Conservation (phyloP, 2,113 vertebrate genomes). For the Alaudala cheleensis region DNA sequence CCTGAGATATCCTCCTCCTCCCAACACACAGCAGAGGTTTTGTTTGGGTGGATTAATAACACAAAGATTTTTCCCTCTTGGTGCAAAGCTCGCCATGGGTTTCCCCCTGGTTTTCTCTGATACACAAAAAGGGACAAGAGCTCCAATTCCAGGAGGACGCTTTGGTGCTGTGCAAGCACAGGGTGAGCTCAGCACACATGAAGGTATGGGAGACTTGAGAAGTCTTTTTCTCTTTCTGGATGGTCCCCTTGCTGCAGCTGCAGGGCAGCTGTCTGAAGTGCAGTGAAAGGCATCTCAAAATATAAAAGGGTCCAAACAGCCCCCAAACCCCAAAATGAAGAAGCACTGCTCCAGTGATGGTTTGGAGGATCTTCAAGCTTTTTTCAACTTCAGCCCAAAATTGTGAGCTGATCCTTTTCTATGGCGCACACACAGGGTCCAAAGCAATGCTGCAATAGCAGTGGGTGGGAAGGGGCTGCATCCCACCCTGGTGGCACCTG, state of each 20-base stretch:
- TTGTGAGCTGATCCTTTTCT: neutral
- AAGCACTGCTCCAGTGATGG: neutral
- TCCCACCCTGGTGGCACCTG: conserved; percentile 15
- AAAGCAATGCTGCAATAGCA: neutral
- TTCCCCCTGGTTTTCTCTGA: neutral
- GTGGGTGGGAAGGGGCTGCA: conserved; percentile 39
- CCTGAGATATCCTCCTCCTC: neutral
- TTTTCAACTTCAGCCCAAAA: neutral
- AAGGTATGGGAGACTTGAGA: neutral
- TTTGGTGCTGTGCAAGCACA: neutral
- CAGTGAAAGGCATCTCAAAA: neutral
- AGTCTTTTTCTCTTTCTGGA: neutral
- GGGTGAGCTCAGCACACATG: neutral
- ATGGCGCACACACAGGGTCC: neutral
- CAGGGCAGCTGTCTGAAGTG: neutral
- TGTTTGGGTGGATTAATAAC: neutral
- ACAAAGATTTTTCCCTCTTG: neutral
- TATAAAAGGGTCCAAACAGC: neutral
- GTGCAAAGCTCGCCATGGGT: rapidly evolving
- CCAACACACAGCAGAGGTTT: neutral
- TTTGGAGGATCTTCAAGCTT: neutral
- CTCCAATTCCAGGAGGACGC: rapidly evolving
- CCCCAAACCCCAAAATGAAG: neutral
- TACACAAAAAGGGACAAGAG: neutral
- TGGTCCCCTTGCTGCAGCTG: neutral